Base-by-base conservation (phyloP, 1,140 invertebrate genomes). In the Drosophila tristis region DNA sequence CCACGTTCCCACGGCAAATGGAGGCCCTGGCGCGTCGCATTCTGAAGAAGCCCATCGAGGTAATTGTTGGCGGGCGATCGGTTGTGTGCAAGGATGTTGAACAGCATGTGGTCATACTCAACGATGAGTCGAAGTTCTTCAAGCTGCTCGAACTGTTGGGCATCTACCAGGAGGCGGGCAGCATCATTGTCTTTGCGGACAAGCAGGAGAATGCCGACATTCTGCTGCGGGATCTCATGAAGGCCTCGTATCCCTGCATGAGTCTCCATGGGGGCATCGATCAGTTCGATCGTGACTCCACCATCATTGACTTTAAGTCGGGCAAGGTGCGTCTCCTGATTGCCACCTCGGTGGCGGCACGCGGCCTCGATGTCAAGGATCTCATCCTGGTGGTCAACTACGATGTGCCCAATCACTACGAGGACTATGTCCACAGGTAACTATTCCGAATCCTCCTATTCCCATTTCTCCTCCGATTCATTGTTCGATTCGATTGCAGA, bases 371-470 rank as follows among this genome's bases (percentile, higher is more conserved):
- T 93, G 99, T 99, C 0, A 99, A 99, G 91, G 98, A 99, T 82
- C 94, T 99, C 3, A 98, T 99, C 75, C 93, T 99, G 2, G 99
- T 99, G 2, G 96, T 99, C 0, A 99, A 99, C 93, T 99, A 99
- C 92, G 99, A 99, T 93, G 99, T 98, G 92, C 99, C 99, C 0
- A 99, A 99, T 93, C 99, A 99, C 93, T 99, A 99, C 92, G 99
- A 99, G 93, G 99, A 99, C 93, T 99, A 99, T 93, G 99, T 99
- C 8, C 99, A 99, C 92, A 93, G 94, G 90, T 91, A 39, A 57
- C 56, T n/a, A 53, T 15, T 4, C 2, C 2, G 16, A 4, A 4
- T 15, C 0, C 1, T 16, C 6, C 1, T 8, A 3, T 16, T 5
- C 8, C 11, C 2, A 9, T 1, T 8, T n/a, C 4, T 2, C 15